Evolutionary conservation across 2,113 vertebrate species (phyloP).

Genomic region (Eudorcas thomsonii): DNA sequence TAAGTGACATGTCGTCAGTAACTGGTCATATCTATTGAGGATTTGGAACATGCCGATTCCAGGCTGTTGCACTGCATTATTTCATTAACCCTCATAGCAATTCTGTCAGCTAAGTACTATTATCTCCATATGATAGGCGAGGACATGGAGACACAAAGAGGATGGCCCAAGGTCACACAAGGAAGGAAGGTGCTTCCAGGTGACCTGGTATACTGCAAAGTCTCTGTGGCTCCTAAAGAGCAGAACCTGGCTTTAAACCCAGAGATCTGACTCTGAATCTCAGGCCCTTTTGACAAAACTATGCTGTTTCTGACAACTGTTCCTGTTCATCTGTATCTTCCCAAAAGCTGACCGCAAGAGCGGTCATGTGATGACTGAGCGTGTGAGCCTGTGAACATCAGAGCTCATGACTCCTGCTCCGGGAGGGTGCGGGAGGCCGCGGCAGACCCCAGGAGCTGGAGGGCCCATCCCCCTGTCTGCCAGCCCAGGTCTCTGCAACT

Average conservation of each 20-base stretch:
- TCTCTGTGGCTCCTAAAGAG: neutral
- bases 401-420: neutral
- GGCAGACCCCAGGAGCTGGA: neutral
- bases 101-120: neutral
- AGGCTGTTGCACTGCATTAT: neutral
- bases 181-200: neutral
- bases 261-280: neutral
- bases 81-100: neutral
- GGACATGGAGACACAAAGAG: conserved; percentile 20
- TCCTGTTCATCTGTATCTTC: neutral
- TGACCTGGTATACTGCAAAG: neutral
- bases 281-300: neutral
- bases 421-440: neutral
- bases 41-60: neutral
- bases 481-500: neutral
- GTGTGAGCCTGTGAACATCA: neutral
- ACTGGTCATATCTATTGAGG: neutral
- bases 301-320: neutral
- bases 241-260: neutral
- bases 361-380: too few species aligned
- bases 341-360: neutral
- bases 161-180: neutral
- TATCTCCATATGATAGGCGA: conserved; percentile 11
- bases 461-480: neutral
- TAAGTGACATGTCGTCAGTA: neutral